A percentile compares a stretch with the other conserved stretches of the same genome.
Conservation (phyloP, 2,888 invertebrate species). For the Acanthacorydalis orientalis region DNA sequence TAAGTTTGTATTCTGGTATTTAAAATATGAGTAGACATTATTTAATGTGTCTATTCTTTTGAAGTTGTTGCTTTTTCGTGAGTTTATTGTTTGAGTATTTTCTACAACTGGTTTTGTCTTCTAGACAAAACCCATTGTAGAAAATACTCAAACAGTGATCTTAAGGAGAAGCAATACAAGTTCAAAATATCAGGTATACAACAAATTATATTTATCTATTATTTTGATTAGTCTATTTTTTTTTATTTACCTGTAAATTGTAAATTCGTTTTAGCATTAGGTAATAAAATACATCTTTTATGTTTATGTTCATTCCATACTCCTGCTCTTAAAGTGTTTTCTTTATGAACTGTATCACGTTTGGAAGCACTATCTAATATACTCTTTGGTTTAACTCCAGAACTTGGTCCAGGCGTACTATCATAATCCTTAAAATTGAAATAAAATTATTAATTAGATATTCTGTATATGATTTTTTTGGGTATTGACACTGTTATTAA, state of each 20-base stretch:
- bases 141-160: too few species aligned
- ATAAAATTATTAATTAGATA: slow-evolving; percentile 11
- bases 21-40: neutral
- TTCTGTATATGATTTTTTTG: neutral
- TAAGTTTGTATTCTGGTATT: neutral
- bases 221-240: neutral
- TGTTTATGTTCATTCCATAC: slow-evolving; percentile 35
- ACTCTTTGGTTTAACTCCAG: slow-evolving; percentile 26
- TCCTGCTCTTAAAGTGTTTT: slow-evolving; percentile 53
- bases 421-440: slow-evolving; percentile 20
- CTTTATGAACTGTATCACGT: slow-evolving; percentile 37
- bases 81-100: too few species aligned
- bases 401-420: slow-evolving; percentile 15
- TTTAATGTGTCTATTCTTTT: too few species aligned
- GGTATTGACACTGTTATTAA: slow-evolving; percentile 5
- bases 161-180: too few species aligned
- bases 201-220: neutral
- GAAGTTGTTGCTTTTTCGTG: too few species aligned
- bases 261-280: slow-evolving; percentile 17
- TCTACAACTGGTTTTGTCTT: too few species aligned
- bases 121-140: too few species aligned
- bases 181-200: too few species aligned
- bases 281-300: too few species aligned
- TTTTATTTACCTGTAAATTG: slow-evolving; percentile 28
- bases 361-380: slow-evolving; percentile 38